Evolutionary conservation across 2,113 vertebrate species (phyloP).

Genomic region (Cariama cristata): DNA sequence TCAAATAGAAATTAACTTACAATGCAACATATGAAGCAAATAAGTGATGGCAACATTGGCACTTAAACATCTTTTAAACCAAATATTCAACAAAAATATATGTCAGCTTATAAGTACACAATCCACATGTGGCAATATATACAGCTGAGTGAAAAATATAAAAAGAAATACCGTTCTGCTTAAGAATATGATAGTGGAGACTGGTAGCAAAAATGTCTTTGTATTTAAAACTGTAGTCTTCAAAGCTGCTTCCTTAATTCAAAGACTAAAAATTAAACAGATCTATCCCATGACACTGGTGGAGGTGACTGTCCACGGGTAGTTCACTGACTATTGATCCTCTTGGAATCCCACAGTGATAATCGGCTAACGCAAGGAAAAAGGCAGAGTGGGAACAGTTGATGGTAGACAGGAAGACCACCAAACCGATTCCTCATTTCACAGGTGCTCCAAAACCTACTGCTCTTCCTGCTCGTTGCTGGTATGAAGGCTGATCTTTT

Average conservation of each 20-base stretch:
- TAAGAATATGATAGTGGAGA: conserved; percentile 60
- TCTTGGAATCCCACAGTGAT: conserved; percentile 59
- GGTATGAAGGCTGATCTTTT: conserved; percentile 77
- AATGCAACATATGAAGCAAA: background rate
- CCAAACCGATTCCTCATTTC: background rate
- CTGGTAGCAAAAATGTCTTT: conserved; percentile 78
- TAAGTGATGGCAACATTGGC: conserved; percentile 19
- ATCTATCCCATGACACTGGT: background rate
- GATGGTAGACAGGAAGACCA: conserved; percentile 27
- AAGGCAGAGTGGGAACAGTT: background rate
- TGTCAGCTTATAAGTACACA: conserved; percentile 33
- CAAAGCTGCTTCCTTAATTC: conserved; percentile 61
- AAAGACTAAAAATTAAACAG: conserved; percentile 59
- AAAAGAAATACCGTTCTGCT: conserved; percentile 29
- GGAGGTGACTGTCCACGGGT: background rate
- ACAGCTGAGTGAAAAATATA: conserved; percentile 39
- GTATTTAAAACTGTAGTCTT: conserved; percentile 69
- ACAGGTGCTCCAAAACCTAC: conserved; percentile 18
- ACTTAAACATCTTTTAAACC: conserved; percentile 42
- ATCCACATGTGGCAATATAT: conserved; percentile 32
- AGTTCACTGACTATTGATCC: conserved; percentile 33
- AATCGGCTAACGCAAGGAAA: background rate
- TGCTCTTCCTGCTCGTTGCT: conserved; percentile 76
- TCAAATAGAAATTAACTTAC: conserved; percentile 54
- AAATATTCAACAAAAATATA: conserved; percentile 56